Base-by-base conservation (phyloP, 2,888 invertebrate species). In the Zygothrica quintamaculata region DNA sequence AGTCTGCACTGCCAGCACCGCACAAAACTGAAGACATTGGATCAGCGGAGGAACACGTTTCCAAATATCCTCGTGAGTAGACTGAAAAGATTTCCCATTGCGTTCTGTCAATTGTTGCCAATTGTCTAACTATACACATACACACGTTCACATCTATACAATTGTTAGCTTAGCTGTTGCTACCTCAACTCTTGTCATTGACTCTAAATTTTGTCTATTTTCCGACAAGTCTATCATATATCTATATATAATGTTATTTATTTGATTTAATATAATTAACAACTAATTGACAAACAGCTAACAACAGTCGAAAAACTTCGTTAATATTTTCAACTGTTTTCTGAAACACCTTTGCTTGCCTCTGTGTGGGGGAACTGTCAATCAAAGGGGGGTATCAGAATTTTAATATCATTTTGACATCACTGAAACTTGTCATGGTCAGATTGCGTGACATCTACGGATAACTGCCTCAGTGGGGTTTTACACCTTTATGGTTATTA, bases 41-140 rank as follows among this genome's bases (percentile, higher is more conserved):
- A 89, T 86, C 88, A 88, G 87, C 84, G 74, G 80, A 77, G 74
- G 78, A 87, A 88, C 90, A 90, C 88, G 90, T 89, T 84, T 89
- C 89, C 52, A 90, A 89, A 86, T 90, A 90, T 89, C 90, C 90
- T 68, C 90, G 90, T 90, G 84, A 90, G 90, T 90, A 84, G 70
- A 56, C 66, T 68, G n/a, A n/a, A n/a, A n/a, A n/a, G n/a, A n/a
- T n/a, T n/a, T n/a, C n/a, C n/a, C n/a, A n/a, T n/a, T n/a, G n/a
- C n/a, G n/a, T n/a, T n/a, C n/a, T n/a, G n/a, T n/a, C n/a, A n/a
- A n/a, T n/a, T n/a, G n/a, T n/a, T n/a, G n/a, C n/a, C n/a, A n/a
- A n/a, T n/a, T n/a, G n/a, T n/a, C n/a, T n/a, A n/a, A n/a, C n/a
- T n/a, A n/a, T n/a, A n/a, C n/a, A n/a, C n/a, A n/a, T n/a, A n/a